Conservation (phyloP, 92 coral and sea anemone species). For the Porites cylindrica region DNA sequence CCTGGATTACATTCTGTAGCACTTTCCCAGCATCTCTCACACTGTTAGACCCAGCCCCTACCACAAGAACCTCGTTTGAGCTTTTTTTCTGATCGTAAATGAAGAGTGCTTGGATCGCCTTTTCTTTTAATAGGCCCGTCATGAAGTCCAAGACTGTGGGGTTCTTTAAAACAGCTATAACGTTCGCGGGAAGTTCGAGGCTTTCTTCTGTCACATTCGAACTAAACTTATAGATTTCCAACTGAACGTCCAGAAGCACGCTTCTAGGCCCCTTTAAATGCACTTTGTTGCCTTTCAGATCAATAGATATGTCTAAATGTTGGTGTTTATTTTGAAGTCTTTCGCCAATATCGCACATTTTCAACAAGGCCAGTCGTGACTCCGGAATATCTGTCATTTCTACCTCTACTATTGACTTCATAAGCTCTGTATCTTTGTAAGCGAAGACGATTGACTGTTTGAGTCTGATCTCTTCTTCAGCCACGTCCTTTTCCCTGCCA, state of each 20-base stretch:
- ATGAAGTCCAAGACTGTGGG: slow-evolving; percentile 5
- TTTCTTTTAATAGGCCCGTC: slow-evolving; percentile 10
- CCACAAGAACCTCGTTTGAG: slow-evolving; percentile 30
- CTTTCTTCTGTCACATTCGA: slow-evolving; percentile 55
- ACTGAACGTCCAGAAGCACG: slow-evolving; percentile 48
- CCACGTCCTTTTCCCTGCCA: slow-evolving; percentile 29
- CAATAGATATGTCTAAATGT: slow-evolving; percentile 40
- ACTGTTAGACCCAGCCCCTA: slow-evolving; percentile 24
- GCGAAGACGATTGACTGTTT: slow-evolving; percentile 26
- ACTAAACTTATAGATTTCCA: slow-evolving; percentile 25
- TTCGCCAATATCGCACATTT: slow-evolving; percentile 32
- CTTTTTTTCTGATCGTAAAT: slow-evolving; percentile 13
- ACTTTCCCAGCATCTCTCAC: slow-evolving; percentile 15
- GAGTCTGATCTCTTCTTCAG: slow-evolving; percentile 3
- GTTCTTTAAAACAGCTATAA: slow-evolving; percentile 19
- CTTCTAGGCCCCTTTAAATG: slow-evolving; percentile 61
- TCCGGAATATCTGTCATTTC: slow-evolving; percentile 23
- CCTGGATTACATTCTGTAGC: slow-evolving; percentile 2
- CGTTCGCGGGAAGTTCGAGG: slow-evolving; percentile 11
- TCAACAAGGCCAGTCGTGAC: slow-evolving; percentile 46
- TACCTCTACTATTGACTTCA: slow-evolving; percentile 52
- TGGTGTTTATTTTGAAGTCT: slow-evolving; percentile 21
- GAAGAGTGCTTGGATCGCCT: slow-evolving; percentile 23
- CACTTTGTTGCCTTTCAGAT: slow-evolving; percentile 16
- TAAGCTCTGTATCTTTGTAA: slow-evolving; percentile 51